Percentiles rank a stretch among this genome's conserved stretches.
These are phyloP conservation scores for Caenorhabditis imperialis DNA, from an alignment of 2,888 invertebrate genomes.

Conservation along the genomic window DNA sequence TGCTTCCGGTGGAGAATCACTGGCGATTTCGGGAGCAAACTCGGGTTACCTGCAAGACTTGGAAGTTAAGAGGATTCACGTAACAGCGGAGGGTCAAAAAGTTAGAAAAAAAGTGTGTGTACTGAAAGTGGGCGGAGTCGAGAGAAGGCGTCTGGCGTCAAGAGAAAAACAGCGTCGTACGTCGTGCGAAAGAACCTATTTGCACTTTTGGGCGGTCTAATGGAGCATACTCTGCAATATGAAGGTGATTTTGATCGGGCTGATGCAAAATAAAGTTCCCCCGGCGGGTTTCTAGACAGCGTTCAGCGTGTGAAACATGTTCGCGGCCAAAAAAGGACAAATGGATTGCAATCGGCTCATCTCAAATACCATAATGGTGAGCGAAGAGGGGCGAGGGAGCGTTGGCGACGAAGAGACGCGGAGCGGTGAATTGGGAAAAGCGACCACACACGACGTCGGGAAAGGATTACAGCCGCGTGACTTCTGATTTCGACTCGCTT, in stretches of 20 bases:
- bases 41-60: no score
- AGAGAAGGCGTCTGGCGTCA: no score
- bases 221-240: no score
- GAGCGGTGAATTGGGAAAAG: conserved; percentile 25
- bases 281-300: neutral
- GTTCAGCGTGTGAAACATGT: conserved; percentile 25
- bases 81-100: no score
- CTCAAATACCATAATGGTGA: conserved; percentile 52
- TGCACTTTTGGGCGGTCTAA: conserved; percentile 27
- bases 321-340: conserved; percentile 38
- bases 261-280: no score
- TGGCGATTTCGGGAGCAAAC: no score
- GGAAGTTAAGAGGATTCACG: no score
- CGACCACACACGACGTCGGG: conserved; percentile 47
- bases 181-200: conserved; percentile 17
- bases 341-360: conserved; percentile 54
- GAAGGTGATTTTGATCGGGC: no score
- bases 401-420: neutral
- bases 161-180: conserved; percentile 16
- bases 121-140: no score
- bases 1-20: no score
- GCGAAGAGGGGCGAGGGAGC: conserved; percentile 24
- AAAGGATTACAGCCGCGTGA: conserved; percentile 43
- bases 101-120: no score
- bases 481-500: neutral